Base-by-base conservation (phyloP, 2,113 vertebrate genomes). In the Thamnophis sirtalis region DNA sequence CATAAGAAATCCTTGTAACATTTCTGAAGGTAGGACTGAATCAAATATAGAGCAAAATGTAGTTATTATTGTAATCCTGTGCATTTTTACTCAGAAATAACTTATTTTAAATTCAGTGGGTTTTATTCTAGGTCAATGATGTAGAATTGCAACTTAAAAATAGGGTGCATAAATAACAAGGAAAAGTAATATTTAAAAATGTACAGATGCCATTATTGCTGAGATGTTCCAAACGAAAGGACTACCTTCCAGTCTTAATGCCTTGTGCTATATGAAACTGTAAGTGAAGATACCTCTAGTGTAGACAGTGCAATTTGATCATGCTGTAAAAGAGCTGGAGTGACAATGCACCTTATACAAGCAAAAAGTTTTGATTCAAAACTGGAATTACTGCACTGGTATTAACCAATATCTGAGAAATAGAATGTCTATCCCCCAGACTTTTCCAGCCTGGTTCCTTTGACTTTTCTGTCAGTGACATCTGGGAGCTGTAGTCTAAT, bases 1-100 rank as follows among this genome's bases (percentile, higher is more conserved):
- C 94, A 91, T 3, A 15, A 33, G 22, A 21, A 92, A 94, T 90
- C 86, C 89, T 91, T 91, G 93, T 91, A 88, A 87, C 92, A 63
- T 0, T 68, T 90, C 92, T 91, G 55, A 95, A 88, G 6, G 19
- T 51, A 50, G 5, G 26, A 33, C 22, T 26, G 28, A 92, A 50
- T 84, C 28, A 73, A 54, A 87, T 3, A 68, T 17, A 54, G 26
- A 84, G 33, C 22, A 1, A 87, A 73, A 89, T 21, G 17, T 80
- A 80, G 73, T 80, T 19, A 43, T 80, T 43, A 80, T 80, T 21
- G 33, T 43, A 43, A 43, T 43, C 33, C 73, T 80, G 17, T 80
- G 33, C 33, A 80, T 80, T 43, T 22, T 43, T 80, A 80, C 33
- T 43, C 3, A 0, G 33, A 80, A 80, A 22, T 43, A 43, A 19